Conservation (phyloP, 2,888 invertebrate species). For the Xylophagus ater region DNA sequence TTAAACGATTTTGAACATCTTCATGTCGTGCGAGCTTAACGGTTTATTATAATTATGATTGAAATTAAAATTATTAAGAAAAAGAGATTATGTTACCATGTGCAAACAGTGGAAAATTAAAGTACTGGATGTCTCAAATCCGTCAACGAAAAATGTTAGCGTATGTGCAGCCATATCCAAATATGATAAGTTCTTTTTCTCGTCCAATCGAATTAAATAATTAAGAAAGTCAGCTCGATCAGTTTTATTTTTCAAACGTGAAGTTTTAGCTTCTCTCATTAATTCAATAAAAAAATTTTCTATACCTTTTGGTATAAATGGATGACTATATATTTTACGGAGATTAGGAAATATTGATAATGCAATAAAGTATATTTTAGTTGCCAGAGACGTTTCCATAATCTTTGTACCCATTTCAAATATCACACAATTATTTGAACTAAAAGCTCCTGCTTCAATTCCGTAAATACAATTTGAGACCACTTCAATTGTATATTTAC, state of each 20-base stretch:
- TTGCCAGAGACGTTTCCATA: constrained; percentile 8
- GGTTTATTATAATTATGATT: background rate
- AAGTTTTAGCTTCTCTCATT: constrained; percentile 17
- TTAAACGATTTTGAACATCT: constrained; percentile 24
- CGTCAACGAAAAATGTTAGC: constrained; percentile 25
- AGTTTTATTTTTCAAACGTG: constrained; percentile 13
- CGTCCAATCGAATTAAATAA: constrained; percentile 19
- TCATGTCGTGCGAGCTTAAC: constrained; percentile 23
- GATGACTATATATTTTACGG: constrained; percentile 13
- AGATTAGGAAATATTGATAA: constrained; percentile 18
- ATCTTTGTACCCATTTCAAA: constrained; percentile 15
- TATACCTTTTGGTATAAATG: constrained; percentile 13
- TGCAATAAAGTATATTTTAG: constrained; percentile 9
- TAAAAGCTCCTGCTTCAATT: constrained; percentile 27
- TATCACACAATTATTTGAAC: constrained; percentile 10
- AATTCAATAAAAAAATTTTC: constrained; percentile 19
- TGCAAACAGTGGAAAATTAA: constrained; percentile 22
- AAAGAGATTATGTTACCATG: constrained; percentile 18
- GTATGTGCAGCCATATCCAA: constrained; percentile 24
- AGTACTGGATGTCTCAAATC: constrained; percentile 27
- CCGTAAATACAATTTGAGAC: constrained; percentile 32
- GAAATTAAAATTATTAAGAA: background rate
- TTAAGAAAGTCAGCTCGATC: constrained; percentile 21
- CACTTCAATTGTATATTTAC: constrained; percentile 16
- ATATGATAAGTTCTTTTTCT: constrained; percentile 22